A percentile compares a stretch with the other conserved stretches of the same genome.
Conservation (phyloP, 2,113 vertebrate genomes). For the Mola mola region DNA sequence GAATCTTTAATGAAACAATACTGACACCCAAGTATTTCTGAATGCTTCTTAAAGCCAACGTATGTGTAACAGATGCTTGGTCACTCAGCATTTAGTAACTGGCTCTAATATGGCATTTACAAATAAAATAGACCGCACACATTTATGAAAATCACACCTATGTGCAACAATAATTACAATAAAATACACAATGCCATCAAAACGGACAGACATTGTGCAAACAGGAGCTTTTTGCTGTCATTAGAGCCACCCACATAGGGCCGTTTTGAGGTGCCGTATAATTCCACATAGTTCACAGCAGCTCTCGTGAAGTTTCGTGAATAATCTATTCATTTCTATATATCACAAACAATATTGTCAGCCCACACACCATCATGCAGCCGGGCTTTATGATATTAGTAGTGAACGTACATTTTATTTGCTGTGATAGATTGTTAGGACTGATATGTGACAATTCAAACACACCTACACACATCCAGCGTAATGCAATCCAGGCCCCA, state of each 20-base stretch:
- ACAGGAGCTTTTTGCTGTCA: conserved; percentile 47
- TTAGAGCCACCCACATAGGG: conserved; percentile 55
- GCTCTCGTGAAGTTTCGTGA: conserved; percentile 63
- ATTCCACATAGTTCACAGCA: conserved; percentile 60
- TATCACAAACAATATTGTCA: conserved; percentile 66
- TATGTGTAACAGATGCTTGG: too few species aligned
- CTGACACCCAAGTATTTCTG: background rate
- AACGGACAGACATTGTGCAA: conserved; percentile 5
- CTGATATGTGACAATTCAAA: conserved; percentile 58
- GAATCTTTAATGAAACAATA: background rate
- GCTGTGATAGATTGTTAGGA: conserved; percentile 51
- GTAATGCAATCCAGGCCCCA: conserved; percentile 37
- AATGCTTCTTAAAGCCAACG: too few species aligned
- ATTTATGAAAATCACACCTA: conserved; percentile 3
- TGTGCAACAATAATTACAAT: background rate
- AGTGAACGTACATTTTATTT: conserved; percentile 29
- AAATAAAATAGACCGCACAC: too few species aligned
- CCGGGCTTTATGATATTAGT: conserved; percentile 53
- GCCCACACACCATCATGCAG: conserved; percentile 66
- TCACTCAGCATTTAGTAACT: too few species aligned
- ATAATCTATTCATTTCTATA: conserved; percentile 65
- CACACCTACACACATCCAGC: conserved; percentile 53
- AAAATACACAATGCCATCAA: background rate
- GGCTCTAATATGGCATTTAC: too few species aligned
- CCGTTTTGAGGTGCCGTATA: conserved; percentile 53